phyloP scores from a whole-genome alignment of 2,797 vertebrate genomes.

The Sandelia bainsii region DNA sequence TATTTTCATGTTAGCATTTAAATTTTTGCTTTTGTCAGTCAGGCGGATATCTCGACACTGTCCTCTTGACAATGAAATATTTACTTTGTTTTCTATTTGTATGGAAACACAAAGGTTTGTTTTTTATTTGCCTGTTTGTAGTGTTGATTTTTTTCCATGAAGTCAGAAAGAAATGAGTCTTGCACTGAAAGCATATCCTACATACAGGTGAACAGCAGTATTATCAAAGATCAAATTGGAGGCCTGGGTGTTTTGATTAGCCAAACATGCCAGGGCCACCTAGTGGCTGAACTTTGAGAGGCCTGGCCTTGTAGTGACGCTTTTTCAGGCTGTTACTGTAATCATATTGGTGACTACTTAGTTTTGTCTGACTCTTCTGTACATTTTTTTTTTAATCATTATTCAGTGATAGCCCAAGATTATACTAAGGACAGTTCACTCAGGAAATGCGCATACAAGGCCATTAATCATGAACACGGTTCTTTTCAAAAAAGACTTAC shows the following conservation, averaged over 20 bases:
- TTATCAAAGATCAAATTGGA: slow-evolving; percentile 84
- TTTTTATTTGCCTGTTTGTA: slow-evolving; percentile 58
- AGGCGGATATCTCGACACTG: slow-evolving; percentile 57
- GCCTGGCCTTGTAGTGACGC: slow-evolving; percentile 69
- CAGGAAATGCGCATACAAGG: slow-evolving; percentile 78
- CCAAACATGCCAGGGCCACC: slow-evolving; percentile 74
- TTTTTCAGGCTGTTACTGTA: slow-evolving; percentile 67
- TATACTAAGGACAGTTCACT: slow-evolving; percentile 78
- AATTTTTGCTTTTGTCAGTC: slow-evolving; percentile 59
- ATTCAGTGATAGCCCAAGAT: slow-evolving; percentile 62
- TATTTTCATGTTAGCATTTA: slow-evolving; percentile 77
- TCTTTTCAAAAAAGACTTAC: slow-evolving; percentile 58
- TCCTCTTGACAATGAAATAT: slow-evolving; percentile 67
- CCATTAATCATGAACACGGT: slow-evolving; percentile 56
- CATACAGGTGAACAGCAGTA: slow-evolving; percentile 83
- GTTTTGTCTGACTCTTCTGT: slow-evolving; percentile 75
- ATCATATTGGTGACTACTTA: slow-evolving; percentile 55
- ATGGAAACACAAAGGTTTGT: slow-evolving; percentile 58
- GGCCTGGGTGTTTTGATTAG: slow-evolving; percentile 63
- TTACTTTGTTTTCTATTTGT: slow-evolving; percentile 67
- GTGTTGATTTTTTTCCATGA: slow-evolving; percentile 67
- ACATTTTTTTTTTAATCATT: slow-evolving; percentile 59
- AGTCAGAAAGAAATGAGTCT: slow-evolving; percentile 78
- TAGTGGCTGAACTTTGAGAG: slow-evolving; percentile 70
- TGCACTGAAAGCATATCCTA: slow-evolving; percentile 88